These are phyloP conservation scores for Corapipo altera DNA, from an alignment of 2,113 vertebrate species.

Conservation along the genomic window DNA sequence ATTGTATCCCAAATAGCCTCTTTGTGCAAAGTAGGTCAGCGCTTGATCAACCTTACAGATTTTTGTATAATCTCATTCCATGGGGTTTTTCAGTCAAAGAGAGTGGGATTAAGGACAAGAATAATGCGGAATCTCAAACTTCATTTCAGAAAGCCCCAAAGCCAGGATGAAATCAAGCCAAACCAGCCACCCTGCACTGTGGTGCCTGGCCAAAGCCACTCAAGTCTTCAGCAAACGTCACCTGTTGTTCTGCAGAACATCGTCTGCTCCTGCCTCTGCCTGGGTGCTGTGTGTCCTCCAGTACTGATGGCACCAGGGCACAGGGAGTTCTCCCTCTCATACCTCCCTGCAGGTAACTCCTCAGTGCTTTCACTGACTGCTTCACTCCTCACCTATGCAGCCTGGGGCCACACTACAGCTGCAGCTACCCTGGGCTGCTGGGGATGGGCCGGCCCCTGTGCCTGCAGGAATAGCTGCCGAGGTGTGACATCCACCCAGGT, in stretches of 20 bases:
- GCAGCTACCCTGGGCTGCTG: neutral
- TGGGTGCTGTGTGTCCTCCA: neutral
- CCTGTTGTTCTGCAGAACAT: accelerated
- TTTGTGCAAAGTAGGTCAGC: constrained; percentile 63
- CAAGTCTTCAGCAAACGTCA: neutral
- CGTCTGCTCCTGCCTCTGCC: neutral
- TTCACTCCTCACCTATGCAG: neutral
- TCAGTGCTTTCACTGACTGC: neutral
- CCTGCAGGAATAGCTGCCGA: neutral
- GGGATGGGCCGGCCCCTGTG: accelerated
- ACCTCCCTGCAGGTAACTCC: neutral
- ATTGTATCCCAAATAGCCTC: constrained; percentile 32
- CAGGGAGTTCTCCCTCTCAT: neutral
- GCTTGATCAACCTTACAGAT: constrained; percentile 58
- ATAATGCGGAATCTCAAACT: neutral
- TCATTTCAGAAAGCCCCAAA: constrained; percentile 15
- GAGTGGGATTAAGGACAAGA: constrained; percentile 40
- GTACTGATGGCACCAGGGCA: neutral
- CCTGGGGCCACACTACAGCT: accelerated
- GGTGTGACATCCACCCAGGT: neutral
- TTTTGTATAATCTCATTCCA: constrained; percentile 62
- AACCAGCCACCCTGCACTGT: neutral
- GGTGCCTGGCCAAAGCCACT: neutral
- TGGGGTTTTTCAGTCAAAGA: constrained; percentile 46
- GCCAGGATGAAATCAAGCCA: neutral